These are phyloP conservation scores for Lucilia sericata DNA, from an alignment of 1,140 invertebrate genomes.

Conservation along the genomic window DNA sequence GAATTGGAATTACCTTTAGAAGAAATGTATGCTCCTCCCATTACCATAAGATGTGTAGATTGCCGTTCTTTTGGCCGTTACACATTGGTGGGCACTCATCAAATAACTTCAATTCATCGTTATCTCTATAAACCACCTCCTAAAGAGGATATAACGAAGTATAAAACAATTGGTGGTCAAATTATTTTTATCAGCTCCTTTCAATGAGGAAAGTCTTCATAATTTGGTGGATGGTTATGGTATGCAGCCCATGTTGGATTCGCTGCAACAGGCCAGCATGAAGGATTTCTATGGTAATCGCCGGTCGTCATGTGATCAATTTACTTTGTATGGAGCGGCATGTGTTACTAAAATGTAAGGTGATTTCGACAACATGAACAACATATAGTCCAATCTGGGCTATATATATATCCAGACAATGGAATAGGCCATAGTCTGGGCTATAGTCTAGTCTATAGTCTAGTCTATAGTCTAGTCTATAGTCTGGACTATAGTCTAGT, in stretches of 20 bases:
- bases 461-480: too few species aligned
- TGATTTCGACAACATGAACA: neutral
- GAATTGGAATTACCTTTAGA: constrained; percentile 88
- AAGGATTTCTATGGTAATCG: constrained; percentile 49
- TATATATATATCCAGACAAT: too few species aligned
- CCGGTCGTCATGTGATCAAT: constrained; percentile 52
- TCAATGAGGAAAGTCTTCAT: constrained; percentile 42
- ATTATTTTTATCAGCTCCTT: constrained; percentile 51
- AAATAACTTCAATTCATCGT: constrained; percentile 85
- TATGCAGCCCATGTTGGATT: constrained; percentile 46
- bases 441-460: too few species aligned
- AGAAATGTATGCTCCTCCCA: constrained; percentile 87
- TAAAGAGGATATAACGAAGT: constrained; percentile 51
- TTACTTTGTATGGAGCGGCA: constrained; percentile 52
- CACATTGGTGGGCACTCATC: constrained; percentile 89
- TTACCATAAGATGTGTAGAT: constrained; percentile 89
- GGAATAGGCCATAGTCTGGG: too few species aligned
- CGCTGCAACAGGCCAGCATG: constrained; percentile 34
- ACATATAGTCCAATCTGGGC: neutral
- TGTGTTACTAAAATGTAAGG: constrained; percentile 54
- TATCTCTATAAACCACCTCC: constrained; percentile 73
- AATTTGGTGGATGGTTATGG: constrained; percentile 45
- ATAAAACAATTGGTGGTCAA: constrained; percentile 52
- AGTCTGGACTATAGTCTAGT: too few species aligned
- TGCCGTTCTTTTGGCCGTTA: constrained; percentile 90